phyloP scores from a whole-genome alignment of 30 jellyfish, hydroid and myxozoan genomes.

The Clytia hemisphaerica region DNA sequence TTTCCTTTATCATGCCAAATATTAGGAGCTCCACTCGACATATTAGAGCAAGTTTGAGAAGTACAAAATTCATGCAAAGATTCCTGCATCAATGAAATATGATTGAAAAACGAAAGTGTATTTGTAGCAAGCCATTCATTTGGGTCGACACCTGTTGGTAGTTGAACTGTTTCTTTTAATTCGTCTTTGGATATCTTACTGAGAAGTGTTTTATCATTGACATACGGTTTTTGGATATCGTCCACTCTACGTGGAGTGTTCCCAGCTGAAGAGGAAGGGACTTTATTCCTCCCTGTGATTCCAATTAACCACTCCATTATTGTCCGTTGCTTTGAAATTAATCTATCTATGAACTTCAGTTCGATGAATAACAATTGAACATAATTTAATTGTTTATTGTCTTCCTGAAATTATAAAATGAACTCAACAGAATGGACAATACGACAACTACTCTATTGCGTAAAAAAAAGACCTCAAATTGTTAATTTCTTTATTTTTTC shows the following conservation, averaged over 20 bases:
- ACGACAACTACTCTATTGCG: no score
- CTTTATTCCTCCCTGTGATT: conserved; percentile 61
- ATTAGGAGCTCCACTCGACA: conserved; percentile 64
- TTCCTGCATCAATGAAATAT: conserved; percentile 65
- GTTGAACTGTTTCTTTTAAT: conserved; percentile 73
- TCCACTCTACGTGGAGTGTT: conserved; percentile 43
- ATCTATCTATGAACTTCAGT: no score
- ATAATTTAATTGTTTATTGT: no score
- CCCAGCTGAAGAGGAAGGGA: conserved; percentile 50
- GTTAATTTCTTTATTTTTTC: no score
- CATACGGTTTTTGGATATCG: conserved; percentile 70
- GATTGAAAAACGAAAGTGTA: conserved; percentile 81
- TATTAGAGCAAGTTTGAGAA: conserved; percentile 60
- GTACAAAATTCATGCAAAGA: conserved; percentile 80
- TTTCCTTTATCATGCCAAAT: conserved; percentile 96
- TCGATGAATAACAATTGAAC: no score
- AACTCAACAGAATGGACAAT: no score
- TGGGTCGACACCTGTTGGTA: conserved; percentile 85
- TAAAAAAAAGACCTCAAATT: no score
- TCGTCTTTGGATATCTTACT: conserved; percentile 73
- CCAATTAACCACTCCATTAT: conserved; percentile 79
- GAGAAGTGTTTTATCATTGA: conserved; percentile 52
- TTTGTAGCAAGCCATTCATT: conserved; percentile 98
- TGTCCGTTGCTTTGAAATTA: no score
- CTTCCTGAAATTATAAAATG: no score